phyloP scores from a whole-genome alignment of 2,113 vertebrate species.

The Myanophis thanlyinensis region DNA sequence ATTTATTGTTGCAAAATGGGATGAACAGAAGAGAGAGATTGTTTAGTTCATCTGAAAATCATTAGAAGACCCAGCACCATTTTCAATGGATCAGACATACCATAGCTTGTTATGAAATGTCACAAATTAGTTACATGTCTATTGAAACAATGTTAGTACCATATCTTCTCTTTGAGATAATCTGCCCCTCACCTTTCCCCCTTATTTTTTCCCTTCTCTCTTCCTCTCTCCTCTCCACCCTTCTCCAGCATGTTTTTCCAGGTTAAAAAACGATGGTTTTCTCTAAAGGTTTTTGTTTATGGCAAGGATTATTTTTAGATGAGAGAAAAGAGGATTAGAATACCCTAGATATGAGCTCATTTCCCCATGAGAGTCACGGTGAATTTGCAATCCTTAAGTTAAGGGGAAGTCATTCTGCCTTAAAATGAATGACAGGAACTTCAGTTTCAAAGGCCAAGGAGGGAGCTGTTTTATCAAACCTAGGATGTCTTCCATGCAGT shows the following conservation, averaged over 20 bases:
- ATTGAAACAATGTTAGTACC: not conserved
- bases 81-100: not conserved
- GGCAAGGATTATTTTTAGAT: constrained; percentile 9
- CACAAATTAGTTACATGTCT: not conserved
- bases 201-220: not conserved
- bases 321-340: not conserved
- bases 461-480: constrained; percentile 20
- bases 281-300: constrained; percentile 18
- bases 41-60: not conserved
- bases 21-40: not conserved
- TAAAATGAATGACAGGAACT: constrained; percentile 37
- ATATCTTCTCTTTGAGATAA: not conserved
- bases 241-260: not conserved
- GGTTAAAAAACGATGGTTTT: not conserved
- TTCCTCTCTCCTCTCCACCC: not conserved
- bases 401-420: not conserved
- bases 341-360: constrained; percentile 10
- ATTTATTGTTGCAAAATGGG: not conserved
- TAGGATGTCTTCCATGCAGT: constrained; percentile 17
- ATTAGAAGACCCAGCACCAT: not conserved
- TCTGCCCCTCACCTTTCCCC: not conserved
- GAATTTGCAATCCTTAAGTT: constrained; percentile 21
- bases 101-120: not conserved
- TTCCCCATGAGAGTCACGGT: constrained; percentile 19
- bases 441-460: constrained; percentile 17